phyloP scores from a whole-genome alignment of 2,888 invertebrate genomes.

The Polyommatus iphigenia region DNA sequence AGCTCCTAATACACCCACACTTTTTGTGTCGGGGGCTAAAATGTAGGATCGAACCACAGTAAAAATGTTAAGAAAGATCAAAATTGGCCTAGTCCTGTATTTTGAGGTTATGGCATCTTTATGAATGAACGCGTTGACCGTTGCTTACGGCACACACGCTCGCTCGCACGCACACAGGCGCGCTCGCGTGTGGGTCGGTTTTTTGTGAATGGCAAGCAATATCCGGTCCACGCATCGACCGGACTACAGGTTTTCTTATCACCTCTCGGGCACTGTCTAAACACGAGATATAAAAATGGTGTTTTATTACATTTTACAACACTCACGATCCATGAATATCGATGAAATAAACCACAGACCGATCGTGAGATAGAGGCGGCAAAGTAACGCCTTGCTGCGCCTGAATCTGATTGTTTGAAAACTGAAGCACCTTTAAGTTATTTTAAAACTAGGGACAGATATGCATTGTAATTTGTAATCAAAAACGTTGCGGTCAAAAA shows the following conservation, averaged over 20 bases:
- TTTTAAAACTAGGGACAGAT: too few relatives aligned
- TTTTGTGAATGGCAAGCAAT: constrained; percentile 78
- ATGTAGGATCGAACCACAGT: too few relatives aligned
- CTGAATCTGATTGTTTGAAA: too few relatives aligned
- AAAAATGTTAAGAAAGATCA: background rate
- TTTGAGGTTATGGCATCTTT: constrained; percentile 52
- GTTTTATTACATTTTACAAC: constrained; percentile 77
- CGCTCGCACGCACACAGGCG: constrained; percentile 33
- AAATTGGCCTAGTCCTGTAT: constrained; percentile 28
- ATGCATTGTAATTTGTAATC: too few relatives aligned
- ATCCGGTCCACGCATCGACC: constrained; percentile 72
- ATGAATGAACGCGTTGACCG: constrained; percentile 72
- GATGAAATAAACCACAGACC: constrained; percentile 55
- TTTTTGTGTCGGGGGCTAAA: too few relatives aligned
- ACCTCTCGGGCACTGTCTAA: constrained; percentile 76
- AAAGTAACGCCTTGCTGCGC: background rate
- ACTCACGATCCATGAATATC: constrained; percentile 66
- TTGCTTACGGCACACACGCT: constrained; percentile 50
- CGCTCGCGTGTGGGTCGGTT: constrained; percentile 53
- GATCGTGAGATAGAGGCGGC: background rate
- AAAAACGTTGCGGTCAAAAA: too few relatives aligned
- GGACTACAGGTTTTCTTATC: constrained; percentile 76
- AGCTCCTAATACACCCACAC: too few relatives aligned
- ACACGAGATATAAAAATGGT: constrained; percentile 77
- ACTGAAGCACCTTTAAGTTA: too few relatives aligned